phyloP scores from a whole-genome alignment of 2,888 invertebrate genomes.

The Monochamus alternatus region DNA sequence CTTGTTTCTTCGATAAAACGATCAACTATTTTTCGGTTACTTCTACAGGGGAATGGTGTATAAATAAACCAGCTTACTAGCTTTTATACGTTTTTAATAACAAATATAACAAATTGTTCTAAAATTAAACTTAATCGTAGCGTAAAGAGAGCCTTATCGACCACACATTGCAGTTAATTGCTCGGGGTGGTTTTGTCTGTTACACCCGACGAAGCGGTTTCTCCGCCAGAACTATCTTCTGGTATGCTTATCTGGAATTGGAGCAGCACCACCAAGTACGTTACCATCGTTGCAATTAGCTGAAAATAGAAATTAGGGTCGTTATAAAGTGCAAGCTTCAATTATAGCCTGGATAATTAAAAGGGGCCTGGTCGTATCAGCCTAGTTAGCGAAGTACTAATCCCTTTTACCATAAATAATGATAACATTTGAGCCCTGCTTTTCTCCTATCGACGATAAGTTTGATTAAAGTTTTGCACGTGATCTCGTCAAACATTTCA shows the following conservation, averaged over 20 bases:
- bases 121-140: slow-evolving; percentile 23
- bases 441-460: background rate
- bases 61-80: slow-evolving; percentile 7
- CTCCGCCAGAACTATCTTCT: slow-evolving; percentile 68
- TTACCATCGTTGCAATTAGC: slow-evolving; percentile 84
- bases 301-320: slow-evolving; percentile 65
- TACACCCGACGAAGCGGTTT: slow-evolving; percentile 3
- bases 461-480: background rate
- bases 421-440: background rate
- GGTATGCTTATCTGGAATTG: slow-evolving; percentile 87
- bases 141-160: slow-evolving; percentile 4
- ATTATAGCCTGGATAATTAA: background rate
- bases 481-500: background rate
- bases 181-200: slow-evolving; percentile 15
- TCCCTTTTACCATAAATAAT: background rate
- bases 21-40: background rate
- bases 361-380: background rate
- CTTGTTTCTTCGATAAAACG: too few relatives aligned
- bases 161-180: slow-evolving; percentile 16
- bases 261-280: slow-evolving; percentile 81
- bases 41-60: background rate
- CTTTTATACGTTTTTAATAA: slow-evolving; percentile 24
- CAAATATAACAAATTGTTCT: slow-evolving; percentile 31
- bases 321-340: slow-evolving; percentile 15
- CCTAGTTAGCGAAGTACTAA: background rate